Conservation (phyloP, 1,140 invertebrate species). For the Lordiphosa mommai region DNA sequence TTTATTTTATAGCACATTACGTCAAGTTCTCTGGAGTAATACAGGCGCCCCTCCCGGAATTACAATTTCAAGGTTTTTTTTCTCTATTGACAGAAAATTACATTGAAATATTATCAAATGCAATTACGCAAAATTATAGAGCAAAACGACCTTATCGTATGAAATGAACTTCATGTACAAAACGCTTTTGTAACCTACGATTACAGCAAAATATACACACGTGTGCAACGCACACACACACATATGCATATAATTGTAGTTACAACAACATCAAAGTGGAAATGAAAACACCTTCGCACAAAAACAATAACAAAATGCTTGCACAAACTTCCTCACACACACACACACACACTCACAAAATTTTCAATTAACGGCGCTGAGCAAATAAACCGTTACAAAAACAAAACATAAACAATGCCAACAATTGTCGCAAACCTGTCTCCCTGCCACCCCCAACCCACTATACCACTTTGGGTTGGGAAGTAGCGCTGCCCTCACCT, state of each 20-base stretch:
- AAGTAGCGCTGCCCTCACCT: slow-evolving; percentile 37
- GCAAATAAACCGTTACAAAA: slow-evolving; percentile 57
- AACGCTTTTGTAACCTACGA: slow-evolving; percentile 68
- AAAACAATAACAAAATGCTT: slow-evolving; percentile 33
- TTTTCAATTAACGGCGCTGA: neutral
- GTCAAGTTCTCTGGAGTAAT: no score
- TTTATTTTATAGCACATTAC: no score
- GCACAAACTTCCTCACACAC: slow-evolving; percentile 54
- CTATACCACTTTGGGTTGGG: neutral
- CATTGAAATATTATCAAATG: slow-evolving; percentile 74
- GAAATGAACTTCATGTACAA: slow-evolving; percentile 62
- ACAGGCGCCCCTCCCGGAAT: no score
- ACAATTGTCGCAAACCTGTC: slow-evolving; percentile 27
- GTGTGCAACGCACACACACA: slow-evolving; percentile 8
- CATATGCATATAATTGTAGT: slow-evolving; percentile 34
- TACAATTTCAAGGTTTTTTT: no score
- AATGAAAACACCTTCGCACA: slow-evolving; percentile 58
- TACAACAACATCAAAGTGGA: slow-evolving; percentile 43
- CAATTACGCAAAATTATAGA: slow-evolving; percentile 72
- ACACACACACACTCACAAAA: slow-evolving; percentile 14
- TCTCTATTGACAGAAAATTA: no score
- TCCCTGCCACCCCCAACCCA: neutral
- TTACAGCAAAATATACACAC: slow-evolving; percentile 41
- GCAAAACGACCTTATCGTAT: slow-evolving; percentile 73
- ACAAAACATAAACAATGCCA: slow-evolving; percentile 46